Base-by-base conservation (phyloP, 2,113 vertebrate species). In the Puntigrus tetrazona region DNA sequence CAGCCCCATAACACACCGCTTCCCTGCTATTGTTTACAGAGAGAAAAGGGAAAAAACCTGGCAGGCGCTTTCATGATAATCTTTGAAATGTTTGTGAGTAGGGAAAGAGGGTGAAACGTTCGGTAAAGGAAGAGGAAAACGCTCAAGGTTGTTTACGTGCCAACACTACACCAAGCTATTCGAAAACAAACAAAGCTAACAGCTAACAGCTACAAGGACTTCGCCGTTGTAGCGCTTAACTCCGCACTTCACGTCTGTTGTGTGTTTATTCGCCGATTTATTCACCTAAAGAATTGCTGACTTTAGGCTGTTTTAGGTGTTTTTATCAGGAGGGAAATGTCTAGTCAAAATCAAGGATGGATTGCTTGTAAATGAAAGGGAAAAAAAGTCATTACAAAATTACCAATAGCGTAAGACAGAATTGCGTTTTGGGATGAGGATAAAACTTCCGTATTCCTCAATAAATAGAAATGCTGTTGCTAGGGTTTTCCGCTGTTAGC, bases 381-480 rank as follows among this genome's bases (percentile, higher is more conserved):
- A 69, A 6, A 27, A 25, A 22, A 45, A 47, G 45, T 31, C n/a
- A 65, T 65, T 22, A 9, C 7, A 25, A 63, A 43, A 78, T 78
- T 27, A 55, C 7, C 18, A 36, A 36, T 36, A 34, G 27, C 45
- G 52, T 50, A 22, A 76, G 73, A 13, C 27, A 52, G 27, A 34
- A 50, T 0, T 18, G 25, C 9, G 31, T 36, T 77, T 57, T 77
- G 1, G 18, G 20, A 76, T 1, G 1, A 84, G 85, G 79, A 20
- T 25, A 50, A 63, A 76, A 75, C n/a, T 25, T 84, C n/a, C 0
- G 3, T 69, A 20, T 7, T 79, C 27, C 34, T 69, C 84, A 91
- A 75, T 91, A 90, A 92, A 91, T 91, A 91, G 88, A 86, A 85
- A 43, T 91, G 91, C 92, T 93, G 93, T 94, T 94, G 93, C 94